Evolutionary conservation across 2,888 invertebrate genomes (phyloP).

Genomic region (Himalopsyche kuldschensis): DNA sequence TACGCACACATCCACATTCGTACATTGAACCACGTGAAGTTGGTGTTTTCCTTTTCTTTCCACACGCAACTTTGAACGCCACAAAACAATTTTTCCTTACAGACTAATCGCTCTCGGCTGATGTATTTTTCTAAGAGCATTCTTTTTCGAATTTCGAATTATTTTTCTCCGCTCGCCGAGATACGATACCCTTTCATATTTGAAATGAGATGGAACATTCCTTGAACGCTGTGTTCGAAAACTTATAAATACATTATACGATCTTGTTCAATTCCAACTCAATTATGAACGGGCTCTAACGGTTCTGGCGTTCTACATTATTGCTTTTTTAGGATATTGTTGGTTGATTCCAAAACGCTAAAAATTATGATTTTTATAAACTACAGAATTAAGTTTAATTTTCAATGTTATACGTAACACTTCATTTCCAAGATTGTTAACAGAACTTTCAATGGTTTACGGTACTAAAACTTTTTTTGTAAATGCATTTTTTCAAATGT

Average conservation of each 20-base stretch:
- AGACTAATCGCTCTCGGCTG: background rate
- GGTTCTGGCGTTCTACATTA: no score
- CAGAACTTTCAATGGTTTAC: no score
- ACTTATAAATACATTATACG: background rate
- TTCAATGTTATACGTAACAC: no score
- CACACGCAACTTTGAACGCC: background rate
- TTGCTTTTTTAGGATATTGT: no score
- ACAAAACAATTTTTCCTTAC: background rate
- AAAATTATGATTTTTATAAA: no score
- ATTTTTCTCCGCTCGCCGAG: background rate
- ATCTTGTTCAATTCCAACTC: background rate
- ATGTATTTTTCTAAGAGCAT: background rate
- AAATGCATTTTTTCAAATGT: no score
- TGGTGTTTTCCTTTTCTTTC: background rate
- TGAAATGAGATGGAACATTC: background rate
- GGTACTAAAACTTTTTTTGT: no score
- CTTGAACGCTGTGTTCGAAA: background rate
- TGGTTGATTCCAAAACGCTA: no score
- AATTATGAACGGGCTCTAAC: background rate
- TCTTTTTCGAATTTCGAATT: background rate
- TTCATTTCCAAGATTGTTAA: no score
- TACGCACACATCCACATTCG: background rate
- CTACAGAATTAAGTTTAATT: no score
- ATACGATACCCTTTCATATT: background rate
- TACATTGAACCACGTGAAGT: background rate